Percentiles rank a stretch among this genome's conserved stretches.
phyloP scores from a whole-genome alignment of 2,113 vertebrate species.

The Jaculus jaculus region DNA sequence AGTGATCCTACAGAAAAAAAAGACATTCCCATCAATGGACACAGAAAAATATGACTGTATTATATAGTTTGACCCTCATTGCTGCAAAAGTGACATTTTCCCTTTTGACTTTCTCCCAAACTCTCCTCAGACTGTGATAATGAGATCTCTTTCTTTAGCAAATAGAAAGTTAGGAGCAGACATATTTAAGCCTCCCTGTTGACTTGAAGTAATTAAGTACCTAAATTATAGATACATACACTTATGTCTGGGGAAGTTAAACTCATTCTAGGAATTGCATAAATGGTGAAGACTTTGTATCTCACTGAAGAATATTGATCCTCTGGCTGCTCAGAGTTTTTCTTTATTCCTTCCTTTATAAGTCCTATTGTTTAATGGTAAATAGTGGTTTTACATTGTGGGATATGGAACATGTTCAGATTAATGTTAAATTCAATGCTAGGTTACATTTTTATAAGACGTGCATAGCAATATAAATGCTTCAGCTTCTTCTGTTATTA shows the following conservation, averaged over 20 bases:
- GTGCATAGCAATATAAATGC: not conserved
- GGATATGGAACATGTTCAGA: not conserved
- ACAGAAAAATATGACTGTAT: constrained; percentile 43
- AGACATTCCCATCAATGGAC: constrained; percentile 12
- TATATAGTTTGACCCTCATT: not conserved
- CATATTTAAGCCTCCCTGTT: constrained; percentile 76
- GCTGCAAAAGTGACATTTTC: constrained; percentile 1
- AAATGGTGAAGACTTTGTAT: constrained; percentile 75
- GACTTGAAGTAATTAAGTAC: constrained; percentile 83
- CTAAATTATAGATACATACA: constrained; percentile 79
- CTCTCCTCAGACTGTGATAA: constrained; percentile 74
- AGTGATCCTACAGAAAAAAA: not conserved
- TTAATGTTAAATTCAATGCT: not conserved
- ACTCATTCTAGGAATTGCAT: constrained; percentile 77
- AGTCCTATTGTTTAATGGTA: constrained; percentile 42
- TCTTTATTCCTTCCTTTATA: not conserved
- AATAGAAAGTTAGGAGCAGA: constrained; percentile 72
- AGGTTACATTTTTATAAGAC: not conserved
- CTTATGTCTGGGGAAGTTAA: constrained; percentile 75
- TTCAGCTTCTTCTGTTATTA: not conserved
- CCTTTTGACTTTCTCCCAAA: not conserved
- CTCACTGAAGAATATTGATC: constrained; percentile 52
- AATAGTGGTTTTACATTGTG: not conserved
- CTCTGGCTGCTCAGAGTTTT: not conserved
- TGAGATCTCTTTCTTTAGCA: constrained; percentile 77